Evolutionary conservation across 2,888 invertebrate genomes (phyloP).

Genomic region (Xestia sexstrigata): DNA sequence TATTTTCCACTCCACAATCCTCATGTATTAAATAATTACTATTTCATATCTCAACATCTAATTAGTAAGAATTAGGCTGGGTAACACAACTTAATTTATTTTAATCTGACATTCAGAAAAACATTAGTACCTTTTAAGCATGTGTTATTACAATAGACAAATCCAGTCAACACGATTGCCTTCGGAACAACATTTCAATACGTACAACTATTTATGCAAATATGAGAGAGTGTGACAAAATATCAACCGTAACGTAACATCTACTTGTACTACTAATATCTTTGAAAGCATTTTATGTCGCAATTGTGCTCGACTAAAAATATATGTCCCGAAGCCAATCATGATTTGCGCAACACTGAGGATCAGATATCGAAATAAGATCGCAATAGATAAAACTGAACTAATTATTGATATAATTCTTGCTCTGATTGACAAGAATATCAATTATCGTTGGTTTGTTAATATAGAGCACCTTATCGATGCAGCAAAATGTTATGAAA

Average conservation of each 20-base stretch:
- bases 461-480: constrained; percentile 46
- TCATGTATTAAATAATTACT: not conserved
- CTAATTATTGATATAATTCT: constrained; percentile 76
- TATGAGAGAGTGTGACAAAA: constrained; percentile 76
- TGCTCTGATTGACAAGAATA: constrained; percentile 76
- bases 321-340: constrained; percentile 71
- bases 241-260: constrained; percentile 80
- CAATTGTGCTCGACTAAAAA: constrained; percentile 78
- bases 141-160: constrained; percentile 57
- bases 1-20: not conserved
- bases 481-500: constrained; percentile 42
- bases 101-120: constrained; percentile 35
- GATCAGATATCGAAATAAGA: constrained; percentile 66
- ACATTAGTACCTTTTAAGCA: constrained; percentile 31
- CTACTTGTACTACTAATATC: constrained; percentile 53
- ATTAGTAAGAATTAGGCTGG: not conserved
- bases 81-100: constrained; percentile 12
- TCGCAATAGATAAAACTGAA: constrained; percentile 66
- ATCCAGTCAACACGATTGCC: constrained; percentile 67
- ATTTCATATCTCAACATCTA: not conserved
- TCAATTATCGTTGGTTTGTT: constrained; percentile 70
- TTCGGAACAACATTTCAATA: constrained; percentile 73
- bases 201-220: constrained; percentile 82
- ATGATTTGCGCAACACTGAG: constrained; percentile 74
- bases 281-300: constrained; percentile 76